Evolutionary conservation across 2,113 vertebrate species (phyloP).

Genomic region (Podiceps cristatus): DNA sequence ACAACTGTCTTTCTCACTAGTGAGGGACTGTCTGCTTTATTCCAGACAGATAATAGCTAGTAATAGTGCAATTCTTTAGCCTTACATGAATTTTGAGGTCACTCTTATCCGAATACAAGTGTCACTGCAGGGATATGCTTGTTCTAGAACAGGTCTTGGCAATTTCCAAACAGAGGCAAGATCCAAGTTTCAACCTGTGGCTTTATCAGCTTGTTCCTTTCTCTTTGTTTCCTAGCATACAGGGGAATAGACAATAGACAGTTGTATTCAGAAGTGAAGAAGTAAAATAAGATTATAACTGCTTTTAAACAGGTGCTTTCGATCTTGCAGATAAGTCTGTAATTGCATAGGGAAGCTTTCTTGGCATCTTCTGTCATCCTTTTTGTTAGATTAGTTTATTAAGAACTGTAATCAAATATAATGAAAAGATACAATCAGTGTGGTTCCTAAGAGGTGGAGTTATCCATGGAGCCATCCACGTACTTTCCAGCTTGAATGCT

Average conservation of each 20-base stretch:
- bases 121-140: not conserved
- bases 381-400: not conserved
- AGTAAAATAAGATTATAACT: not conserved
- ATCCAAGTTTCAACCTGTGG: not conserved
- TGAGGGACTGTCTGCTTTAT: not conserved
- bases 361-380: not conserved
- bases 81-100: not conserved
- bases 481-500: slow-evolving; percentile 16
- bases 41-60: not conserved
- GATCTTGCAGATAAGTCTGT: not conserved
- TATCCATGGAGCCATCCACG: not conserved
- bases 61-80: not conserved
- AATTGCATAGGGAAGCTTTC: not conserved
- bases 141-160: not conserved
- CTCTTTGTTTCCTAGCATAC: not conserved
- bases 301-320: not conserved
- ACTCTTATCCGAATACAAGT: not conserved
- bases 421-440: not conserved
- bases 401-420: not conserved
- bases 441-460: not conserved
- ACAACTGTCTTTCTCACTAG: not conserved
- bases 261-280: not conserved
- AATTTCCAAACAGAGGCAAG: not conserved
- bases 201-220: not conserved
- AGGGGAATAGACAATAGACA: not conserved